Evolutionary conservation across 2,888 invertebrate species (phyloP).

Genomic region (Eristalis tenax): DNA sequence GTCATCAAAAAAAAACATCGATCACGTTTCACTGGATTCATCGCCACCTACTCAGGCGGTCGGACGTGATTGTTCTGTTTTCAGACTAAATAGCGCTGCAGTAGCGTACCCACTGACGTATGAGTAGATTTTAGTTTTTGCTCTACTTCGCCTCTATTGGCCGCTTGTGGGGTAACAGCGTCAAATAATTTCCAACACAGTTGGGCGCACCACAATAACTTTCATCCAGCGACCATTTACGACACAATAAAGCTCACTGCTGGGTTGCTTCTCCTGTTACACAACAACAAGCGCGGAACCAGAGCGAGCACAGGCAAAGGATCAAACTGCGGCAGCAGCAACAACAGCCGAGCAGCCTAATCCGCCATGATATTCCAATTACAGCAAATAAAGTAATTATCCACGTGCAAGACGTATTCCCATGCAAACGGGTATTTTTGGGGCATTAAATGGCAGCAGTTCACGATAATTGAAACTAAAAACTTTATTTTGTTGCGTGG

Average conservation of each 20-base stretch:
- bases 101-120: conserved; percentile 32
- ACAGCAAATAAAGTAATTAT: conserved; percentile 63
- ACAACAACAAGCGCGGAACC: not conserved
- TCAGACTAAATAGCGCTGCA: not conserved
- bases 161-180: conserved; percentile 6
- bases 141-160: not conserved
- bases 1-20: not conserved
- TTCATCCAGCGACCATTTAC: conserved; percentile 33
- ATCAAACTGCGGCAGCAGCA: conserved; percentile 13
- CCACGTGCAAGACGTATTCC: conserved; percentile 46
- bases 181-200: conserved; percentile 33
- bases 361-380: conserved; percentile 29
- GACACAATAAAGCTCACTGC: conserved; percentile 29
- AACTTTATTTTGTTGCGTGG: conserved; percentile 48
- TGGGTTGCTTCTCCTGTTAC: conserved; percentile 1
- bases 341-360: conserved; percentile 14
- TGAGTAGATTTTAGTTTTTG: conserved; percentile 12
- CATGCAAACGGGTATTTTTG: conserved; percentile 47
- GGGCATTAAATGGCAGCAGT: conserved; percentile 40
- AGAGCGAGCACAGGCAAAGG: not conserved
- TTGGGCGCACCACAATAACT: conserved; percentile 25
- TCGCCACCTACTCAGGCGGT: not conserved
- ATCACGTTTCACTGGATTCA: conserved; percentile 15
- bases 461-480: conserved; percentile 50
- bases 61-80: conserved; percentile 17